phyloP scores from a whole-genome alignment of 92 coral and sea anemone genomes.

The Bergia puertoricense region DNA sequence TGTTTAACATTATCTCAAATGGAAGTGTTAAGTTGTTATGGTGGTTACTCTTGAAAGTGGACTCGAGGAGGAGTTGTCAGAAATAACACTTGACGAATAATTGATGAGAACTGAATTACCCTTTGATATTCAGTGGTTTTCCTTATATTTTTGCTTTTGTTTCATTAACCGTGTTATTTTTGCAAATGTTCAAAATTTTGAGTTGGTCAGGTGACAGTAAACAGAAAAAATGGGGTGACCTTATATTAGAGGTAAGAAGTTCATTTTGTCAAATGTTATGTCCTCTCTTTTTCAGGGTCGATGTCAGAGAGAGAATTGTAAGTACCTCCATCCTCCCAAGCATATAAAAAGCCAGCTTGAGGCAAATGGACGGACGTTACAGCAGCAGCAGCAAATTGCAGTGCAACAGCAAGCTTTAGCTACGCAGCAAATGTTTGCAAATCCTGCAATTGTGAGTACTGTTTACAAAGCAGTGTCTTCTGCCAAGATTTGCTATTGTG shows the following conservation, averaged over 20 bases:
- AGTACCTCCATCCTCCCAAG: constrained; percentile 96
- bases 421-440: constrained; percentile 88
- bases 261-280: not conserved
- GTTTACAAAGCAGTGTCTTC: not conserved
- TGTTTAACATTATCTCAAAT: too few species aligned
- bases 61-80: too few species aligned
- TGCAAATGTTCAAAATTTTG: too few species aligned
- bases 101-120: too few species aligned
- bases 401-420: constrained; percentile 86
- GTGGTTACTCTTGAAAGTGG: too few species aligned
- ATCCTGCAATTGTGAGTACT: constrained; percentile 86
- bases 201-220: not conserved
- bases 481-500: not conserved
- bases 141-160: too few species aligned
- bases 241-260: not conserved
- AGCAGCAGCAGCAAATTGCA: constrained; percentile 78
- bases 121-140: too few species aligned
- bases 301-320: constrained; percentile 94
- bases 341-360: constrained; percentile 96
- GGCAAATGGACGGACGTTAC: constrained; percentile 91
- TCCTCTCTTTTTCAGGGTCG: constrained; percentile 65
- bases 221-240: not conserved
- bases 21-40: too few species aligned
- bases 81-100: too few species aligned
- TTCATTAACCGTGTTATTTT: too few species aligned